Percentiles rank a stretch among this genome's conserved stretches.
These are phyloP conservation scores for Oceanodroma tethys DNA, from an alignment of 2,113 vertebrate genomes.

Conservation along the genomic window DNA sequence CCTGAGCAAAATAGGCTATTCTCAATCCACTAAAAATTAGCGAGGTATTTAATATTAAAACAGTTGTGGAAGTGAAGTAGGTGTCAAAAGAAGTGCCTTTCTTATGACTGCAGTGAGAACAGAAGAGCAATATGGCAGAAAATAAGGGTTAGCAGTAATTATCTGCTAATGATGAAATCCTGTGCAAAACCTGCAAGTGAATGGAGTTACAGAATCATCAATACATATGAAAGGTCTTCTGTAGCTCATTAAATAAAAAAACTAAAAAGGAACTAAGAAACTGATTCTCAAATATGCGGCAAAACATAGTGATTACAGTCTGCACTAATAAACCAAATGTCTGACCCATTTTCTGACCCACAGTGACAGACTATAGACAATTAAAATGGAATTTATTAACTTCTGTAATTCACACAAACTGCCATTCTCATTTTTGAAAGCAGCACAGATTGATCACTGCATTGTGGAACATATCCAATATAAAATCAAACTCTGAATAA, in stretches of 20 bases:
- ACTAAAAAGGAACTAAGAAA: not conserved
- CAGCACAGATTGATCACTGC: not conserved
- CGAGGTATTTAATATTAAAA: not conserved
- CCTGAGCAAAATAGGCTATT: not conserved
- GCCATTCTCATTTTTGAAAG: not conserved
- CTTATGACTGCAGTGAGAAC: not conserved
- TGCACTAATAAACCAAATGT: conserved; percentile 1
- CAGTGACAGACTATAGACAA: not conserved
- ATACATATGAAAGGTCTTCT: not conserved
- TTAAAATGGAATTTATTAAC: conserved; percentile 34
- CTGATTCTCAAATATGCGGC: not conserved
- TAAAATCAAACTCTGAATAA: conserved; percentile 49
- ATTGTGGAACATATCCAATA: conserved; percentile 26
- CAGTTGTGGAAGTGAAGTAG: not conserved
- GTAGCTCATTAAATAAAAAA: conserved; percentile 18
- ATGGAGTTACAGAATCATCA: not conserved
- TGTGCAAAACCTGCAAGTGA: not conserved
- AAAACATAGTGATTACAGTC: not conserved
- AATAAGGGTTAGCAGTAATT: not conserved
- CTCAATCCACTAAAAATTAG: not conserved
- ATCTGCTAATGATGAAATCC: not conserved
- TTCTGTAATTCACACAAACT: not conserved
- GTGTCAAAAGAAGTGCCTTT: not conserved
- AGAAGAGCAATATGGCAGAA: not conserved
- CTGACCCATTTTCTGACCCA: conserved; percentile 6